Percentiles rank a stretch among this genome's conserved stretches.
Conservation (phyloP, 2,113 vertebrate species). For the Coptodon rendalli region DNA sequence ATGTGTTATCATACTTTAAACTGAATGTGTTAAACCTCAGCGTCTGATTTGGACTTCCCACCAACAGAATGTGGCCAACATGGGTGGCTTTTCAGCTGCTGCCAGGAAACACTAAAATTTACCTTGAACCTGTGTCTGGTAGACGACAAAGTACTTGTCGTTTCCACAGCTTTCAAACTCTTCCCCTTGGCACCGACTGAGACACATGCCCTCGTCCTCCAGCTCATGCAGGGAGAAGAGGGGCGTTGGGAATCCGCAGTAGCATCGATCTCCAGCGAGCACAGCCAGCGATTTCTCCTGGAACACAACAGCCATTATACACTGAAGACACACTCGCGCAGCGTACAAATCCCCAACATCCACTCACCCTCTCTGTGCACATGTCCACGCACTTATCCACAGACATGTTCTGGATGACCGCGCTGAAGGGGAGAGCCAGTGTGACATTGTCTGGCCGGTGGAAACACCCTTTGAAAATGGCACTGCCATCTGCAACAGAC, state of each 20-base stretch:
- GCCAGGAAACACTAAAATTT: neutral
- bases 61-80: neutral
- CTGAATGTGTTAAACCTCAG: neutral
- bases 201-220: conserved; percentile 87
- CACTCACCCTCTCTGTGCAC: conserved; percentile 89
- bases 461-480: conserved; percentile 94
- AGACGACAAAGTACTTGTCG: conserved; percentile 83
- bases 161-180: conserved; percentile 93
- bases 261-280: conserved; percentile 80
- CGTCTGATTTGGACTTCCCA: neutral
- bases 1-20: neutral
- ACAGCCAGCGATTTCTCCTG: conserved; percentile 89
- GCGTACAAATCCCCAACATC: neutral
- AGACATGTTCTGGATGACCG: conserved; percentile 83
- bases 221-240: conserved; percentile 88
- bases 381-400: conserved; percentile 95
- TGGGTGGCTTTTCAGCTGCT: neutral
- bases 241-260: conserved; percentile 87
- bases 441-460: conserved; percentile 82
- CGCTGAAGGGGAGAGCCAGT: conserved; percentile 80
- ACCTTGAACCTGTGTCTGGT: conserved; percentile 99
- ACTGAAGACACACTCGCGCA: neutral
- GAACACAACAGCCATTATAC: neutral
- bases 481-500: conserved; percentile 83
- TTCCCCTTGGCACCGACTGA: conserved; percentile 80